Base-by-base conservation (phyloP, 2,888 invertebrate species). In the Beris chalybata region DNA sequence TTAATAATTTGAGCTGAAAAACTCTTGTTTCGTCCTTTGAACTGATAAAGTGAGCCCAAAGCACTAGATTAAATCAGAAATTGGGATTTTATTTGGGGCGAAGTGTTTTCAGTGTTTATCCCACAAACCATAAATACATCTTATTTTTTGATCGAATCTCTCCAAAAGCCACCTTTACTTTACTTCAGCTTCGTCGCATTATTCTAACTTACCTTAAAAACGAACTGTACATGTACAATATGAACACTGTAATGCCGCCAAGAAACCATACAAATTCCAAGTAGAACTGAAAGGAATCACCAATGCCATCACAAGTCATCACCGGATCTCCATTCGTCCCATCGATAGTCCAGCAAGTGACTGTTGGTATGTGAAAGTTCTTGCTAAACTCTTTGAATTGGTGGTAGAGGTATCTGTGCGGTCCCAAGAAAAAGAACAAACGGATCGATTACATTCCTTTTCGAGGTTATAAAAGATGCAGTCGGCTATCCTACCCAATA, bases 211-310 rank as follows among this genome's bases (percentile, higher is more conserved):
- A 89, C 87, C 90, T 90, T 31, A 92, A 77, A 56, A 86, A 83
- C 0, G 85, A 81, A 0, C 89, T 89, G 73, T 87, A 87, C 4
- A 89, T 76, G 74, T 92, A 91, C 5, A 92, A 74, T 0, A 87
- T 83, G 0, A 86, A 82, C 0, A 87, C 85, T 7, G 91, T 89
- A n/a, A 89, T 76, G 0, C 90, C 89, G 4, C 92, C 89, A 57
- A 89, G 81, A 31, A 85, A 76, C 88, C 93, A 94, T 0, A 91
- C 88, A 4, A 85, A 84, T 73, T 90, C 88, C 64, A 93, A 80
- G 76, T 95, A 95, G 80, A 95, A 95, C 76, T 90, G 87, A 67
- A 90, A 85, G 0, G 92, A 91, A 71, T 92, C 90, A 0, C 89
- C 90, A 1, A 90, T 76, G n/a, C 92, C 93, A 73, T 89, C 88